Base-by-base conservation (phyloP, 2,888 invertebrate species). In the Lasiommata megera region DNA sequence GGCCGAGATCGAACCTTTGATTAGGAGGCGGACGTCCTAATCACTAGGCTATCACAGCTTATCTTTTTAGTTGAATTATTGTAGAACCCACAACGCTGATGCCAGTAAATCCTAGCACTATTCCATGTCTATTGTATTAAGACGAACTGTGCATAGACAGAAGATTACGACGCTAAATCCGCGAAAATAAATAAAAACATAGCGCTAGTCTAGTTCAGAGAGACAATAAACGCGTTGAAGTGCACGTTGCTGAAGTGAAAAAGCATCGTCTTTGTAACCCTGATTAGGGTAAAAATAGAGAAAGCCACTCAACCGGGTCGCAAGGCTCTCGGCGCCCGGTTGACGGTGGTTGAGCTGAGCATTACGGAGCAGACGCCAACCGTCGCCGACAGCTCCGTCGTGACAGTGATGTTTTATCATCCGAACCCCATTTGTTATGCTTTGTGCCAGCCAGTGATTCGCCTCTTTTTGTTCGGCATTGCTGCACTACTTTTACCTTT, bases 381-480 rank as follows among this genome's bases (percentile, higher is more conserved):
- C 23, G 2, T 5, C 2, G 23, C 5, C 23, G 12, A n/a, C 43
- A 12, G 7, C 43, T 7, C 12, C 28, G 46, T 46, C 46, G 46
- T 46, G 46, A 46, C 46, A 44, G 31, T 14, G 16, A 46, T 46
- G 31, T 46, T 46, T 46, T 31, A 46, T 46, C 46, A 46, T 31
- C 31, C 31, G 46, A 46, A 31, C 46, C 46, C 46, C 29, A 46
- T 46, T 46, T 16, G 29, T 31, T 31, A 31, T 46, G 46, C 46
- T 46, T 46, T 46, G 46, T 46, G 29, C 31, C 3, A 31, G 31
- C 46, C 43, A 23, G 16, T 29, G 7, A 17, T 16, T 16, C 14
- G 16, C 44, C 12, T 44, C 28, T 31, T 17, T 31, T 16, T 46
- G 11, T 31, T 29, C 16, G 29, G 11, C 16, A 40, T 52, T 44